A percentile compares a stretch with the other conserved stretches of the same genome.
Conservation (phyloP, 2,113 vertebrate species). For the Anseranas semipalmata region DNA sequence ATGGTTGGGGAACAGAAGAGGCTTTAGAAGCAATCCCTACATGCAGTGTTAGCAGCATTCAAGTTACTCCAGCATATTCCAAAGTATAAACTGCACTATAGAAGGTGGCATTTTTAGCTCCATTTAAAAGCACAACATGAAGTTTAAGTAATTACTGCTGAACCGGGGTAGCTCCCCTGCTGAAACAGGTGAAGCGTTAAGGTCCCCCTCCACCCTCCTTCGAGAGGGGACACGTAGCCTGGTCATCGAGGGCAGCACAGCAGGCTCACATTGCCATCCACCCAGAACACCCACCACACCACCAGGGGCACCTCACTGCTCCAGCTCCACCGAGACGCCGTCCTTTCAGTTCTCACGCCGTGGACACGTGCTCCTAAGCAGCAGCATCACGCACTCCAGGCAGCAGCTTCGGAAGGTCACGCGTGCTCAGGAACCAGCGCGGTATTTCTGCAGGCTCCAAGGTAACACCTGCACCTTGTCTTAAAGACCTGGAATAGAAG, state of each 20-base stretch:
- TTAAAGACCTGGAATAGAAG: neutral
- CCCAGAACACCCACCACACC: neutral
- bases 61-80: neutral
- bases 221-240: accelerated
- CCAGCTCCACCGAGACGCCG: neutral
- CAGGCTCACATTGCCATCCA: neutral
- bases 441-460: neutral
- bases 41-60: neutral
- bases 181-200: neutral
- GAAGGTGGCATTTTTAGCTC: neutral
- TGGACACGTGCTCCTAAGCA: neutral
- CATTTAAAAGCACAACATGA: neutral
- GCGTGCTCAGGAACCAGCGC: neutral
- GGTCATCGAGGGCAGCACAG: neutral
- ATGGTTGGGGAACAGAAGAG: neutral
- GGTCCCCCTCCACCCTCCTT: neutral
- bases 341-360: neutral
- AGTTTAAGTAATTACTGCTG: neutral
- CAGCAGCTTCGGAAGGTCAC: neutral
- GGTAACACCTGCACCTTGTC: neutral
- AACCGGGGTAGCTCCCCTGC: accelerated
- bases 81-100: neutral
- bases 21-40: neutral
- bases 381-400: neutral
- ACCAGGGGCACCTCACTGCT: neutral